These are phyloP conservation scores for Dryoscopus gambensis DNA, from an alignment of 2,113 vertebrate species.

Conservation along the genomic window DNA sequence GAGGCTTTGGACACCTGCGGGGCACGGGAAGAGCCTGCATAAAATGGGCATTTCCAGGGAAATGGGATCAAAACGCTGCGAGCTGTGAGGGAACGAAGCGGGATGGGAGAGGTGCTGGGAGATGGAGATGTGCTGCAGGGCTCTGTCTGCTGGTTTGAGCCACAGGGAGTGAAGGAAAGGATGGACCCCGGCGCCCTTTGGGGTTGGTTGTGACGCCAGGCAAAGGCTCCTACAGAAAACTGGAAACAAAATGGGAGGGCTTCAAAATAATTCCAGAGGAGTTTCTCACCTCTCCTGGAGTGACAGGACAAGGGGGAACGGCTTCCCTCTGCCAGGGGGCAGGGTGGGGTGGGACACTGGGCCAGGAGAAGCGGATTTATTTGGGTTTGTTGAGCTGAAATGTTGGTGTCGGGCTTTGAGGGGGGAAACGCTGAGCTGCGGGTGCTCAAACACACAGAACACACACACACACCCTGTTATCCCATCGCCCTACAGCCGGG, in stretches of 20 bases:
- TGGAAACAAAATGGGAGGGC: background rate
- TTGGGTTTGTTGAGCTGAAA: background rate
- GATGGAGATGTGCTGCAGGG: background rate
- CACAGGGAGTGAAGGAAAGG: background rate
- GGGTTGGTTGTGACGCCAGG: background rate
- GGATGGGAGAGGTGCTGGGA: background rate
- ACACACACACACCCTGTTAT: rapidly evolving
- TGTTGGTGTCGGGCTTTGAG: rapidly evolving
- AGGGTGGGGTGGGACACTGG: rapidly evolving
- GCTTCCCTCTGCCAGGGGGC: background rate
- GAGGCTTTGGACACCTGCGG: conserved; percentile 93
- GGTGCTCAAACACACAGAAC: background rate
- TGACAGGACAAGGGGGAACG: rapidly evolving
- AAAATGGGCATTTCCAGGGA: background rate
- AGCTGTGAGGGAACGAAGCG: background rate
- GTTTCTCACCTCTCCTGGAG: background rate
- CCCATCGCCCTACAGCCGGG: rapidly evolving
- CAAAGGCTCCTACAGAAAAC: background rate
- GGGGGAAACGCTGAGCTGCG: rapidly evolving
- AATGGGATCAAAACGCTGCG: rapidly evolving
- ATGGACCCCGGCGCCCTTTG: rapidly evolving
- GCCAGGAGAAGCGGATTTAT: background rate
- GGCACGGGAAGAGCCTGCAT: rapidly evolving
- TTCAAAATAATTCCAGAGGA: background rate
- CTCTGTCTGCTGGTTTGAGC: background rate